These are phyloP conservation scores for Drosophila nigricruria DNA, from an alignment of 2,888 invertebrate genomes.

Conservation along the genomic window DNA sequence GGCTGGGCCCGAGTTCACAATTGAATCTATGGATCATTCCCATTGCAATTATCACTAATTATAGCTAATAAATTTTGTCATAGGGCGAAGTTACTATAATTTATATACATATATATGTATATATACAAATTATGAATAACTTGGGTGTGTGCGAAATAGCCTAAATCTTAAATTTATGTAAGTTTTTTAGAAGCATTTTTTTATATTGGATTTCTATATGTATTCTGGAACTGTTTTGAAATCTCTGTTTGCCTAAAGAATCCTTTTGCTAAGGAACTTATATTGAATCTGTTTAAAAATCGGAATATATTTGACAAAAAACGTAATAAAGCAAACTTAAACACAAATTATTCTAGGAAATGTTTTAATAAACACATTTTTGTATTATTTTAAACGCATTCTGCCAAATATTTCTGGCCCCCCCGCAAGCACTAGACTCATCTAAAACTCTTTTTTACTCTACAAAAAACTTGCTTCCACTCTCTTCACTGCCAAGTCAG, in stretches of 20 bases:
- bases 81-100: neutral
- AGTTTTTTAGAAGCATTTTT: neutral
- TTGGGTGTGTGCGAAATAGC: neutral
- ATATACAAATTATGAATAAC: neutral
- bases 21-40: slow-evolving; percentile 19
- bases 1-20: slow-evolving; percentile 44
- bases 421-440: slow-evolving; percentile 40
- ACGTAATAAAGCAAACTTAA: too few species aligned
- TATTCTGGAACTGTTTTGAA: too few species aligned
- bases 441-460: slow-evolving; percentile 50
- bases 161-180: neutral
- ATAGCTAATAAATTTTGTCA: slow-evolving; percentile 2
- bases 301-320: neutral
- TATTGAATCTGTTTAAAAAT: neutral
- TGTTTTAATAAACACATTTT: neutral
- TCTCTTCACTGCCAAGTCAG: slow-evolving; percentile 67
- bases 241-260: neutral
- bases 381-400: neutral
- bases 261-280: too few species aligned
- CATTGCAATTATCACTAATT: slow-evolving; percentile 25
- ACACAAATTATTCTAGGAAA: neutral
- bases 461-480: slow-evolving; percentile 37
- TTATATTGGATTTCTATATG: neutral
- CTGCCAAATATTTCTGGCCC: slow-evolving; percentile 30
- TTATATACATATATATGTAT: too few species aligned